Evolutionary conservation across 2,797 vertebrate species (phyloP).

Genomic region (Acanthurus leucopareius): DNA sequence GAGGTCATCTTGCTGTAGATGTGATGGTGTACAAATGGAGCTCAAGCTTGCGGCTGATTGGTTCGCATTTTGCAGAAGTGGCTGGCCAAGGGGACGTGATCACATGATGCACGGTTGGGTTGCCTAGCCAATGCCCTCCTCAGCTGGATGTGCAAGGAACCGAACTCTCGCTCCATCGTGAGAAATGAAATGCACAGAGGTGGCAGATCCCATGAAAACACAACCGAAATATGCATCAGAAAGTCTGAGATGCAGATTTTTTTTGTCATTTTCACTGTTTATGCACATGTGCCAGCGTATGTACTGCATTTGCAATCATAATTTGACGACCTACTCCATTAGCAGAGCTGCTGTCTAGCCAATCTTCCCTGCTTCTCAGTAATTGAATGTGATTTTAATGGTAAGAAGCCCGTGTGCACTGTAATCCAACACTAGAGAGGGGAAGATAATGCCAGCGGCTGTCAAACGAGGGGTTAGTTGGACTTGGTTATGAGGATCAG

Average conservation of each 20-base stretch:
- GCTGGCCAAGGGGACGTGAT: slow-evolving; percentile 40
- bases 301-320: slow-evolving; percentile 64
- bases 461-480: slow-evolving; percentile 41
- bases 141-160: slow-evolving; percentile 12
- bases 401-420: slow-evolving; percentile 64
- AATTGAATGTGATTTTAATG: slow-evolving; percentile 85
- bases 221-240: slow-evolving; percentile 55
- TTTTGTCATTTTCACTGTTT: slow-evolving; percentile 51
- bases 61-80: slow-evolving; percentile 1
- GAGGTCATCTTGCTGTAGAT: slow-evolving; percentile 60
- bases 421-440: slow-evolving; percentile 78
- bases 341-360: slow-evolving; percentile 69
- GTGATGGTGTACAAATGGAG: slow-evolving; percentile 49
- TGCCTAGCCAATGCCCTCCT: slow-evolving; percentile 30
- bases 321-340: slow-evolving; percentile 72
- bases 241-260: slow-evolving; percentile 28
- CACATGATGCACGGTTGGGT: slow-evolving; percentile 39
- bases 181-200: slow-evolving; percentile 46
- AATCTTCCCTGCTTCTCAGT: slow-evolving; percentile 69
- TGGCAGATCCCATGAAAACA: slow-evolving; percentile 68
- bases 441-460: slow-evolving; percentile 55
- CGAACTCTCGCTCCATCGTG: slow-evolving; percentile 11
- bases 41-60: slow-evolving; percentile 23
- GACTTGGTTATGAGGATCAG: slow-evolving; percentile 31
- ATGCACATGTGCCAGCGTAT: slow-evolving; percentile 47